Conservation (phyloP, 1,140 invertebrate genomes). For the Leptestheria dahalacensis region DNA sequence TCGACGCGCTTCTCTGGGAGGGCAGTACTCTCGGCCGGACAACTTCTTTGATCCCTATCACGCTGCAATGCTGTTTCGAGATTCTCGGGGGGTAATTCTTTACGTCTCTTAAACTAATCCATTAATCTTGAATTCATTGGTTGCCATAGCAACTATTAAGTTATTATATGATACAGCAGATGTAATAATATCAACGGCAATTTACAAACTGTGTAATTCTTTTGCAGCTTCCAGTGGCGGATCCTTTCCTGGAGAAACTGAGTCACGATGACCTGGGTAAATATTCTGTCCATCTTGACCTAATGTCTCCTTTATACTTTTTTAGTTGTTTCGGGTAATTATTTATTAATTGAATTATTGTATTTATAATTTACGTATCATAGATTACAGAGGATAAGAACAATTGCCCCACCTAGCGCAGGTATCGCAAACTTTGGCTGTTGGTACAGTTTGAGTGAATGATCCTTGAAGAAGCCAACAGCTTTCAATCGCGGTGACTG, state of each 20-base stretch:
- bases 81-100: slow-evolving; percentile 58
- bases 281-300: slow-evolving; percentile 22
- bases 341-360: no score
- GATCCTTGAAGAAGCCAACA: no score
- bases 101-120: neutral
- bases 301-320: neutral
- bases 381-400: no score
- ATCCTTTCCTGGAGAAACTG: slow-evolving; percentile 75
- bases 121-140: neutral
- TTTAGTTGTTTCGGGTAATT: no score
- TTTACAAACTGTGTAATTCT: slow-evolving; percentile 35
- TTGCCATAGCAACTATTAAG: neutral
- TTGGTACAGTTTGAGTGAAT: no score
- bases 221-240: slow-evolving; percentile 62
- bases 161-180: neutral
- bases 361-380: no score
- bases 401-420: no score
- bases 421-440: no score
- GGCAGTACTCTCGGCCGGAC: slow-evolving; percentile 30
- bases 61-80: slow-evolving; percentile 71
- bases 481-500: no score
- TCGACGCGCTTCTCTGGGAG: slow-evolving; percentile 48
- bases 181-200: no score
- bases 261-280: slow-evolving; percentile 68
- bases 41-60: slow-evolving; percentile 59